A percentile compares a stretch with the other conserved stretches of the same genome.
These are phyloP conservation scores for Petrocephalus zakoni DNA, from an alignment of 2,113 vertebrate genomes.

Conservation along the genomic window DNA sequence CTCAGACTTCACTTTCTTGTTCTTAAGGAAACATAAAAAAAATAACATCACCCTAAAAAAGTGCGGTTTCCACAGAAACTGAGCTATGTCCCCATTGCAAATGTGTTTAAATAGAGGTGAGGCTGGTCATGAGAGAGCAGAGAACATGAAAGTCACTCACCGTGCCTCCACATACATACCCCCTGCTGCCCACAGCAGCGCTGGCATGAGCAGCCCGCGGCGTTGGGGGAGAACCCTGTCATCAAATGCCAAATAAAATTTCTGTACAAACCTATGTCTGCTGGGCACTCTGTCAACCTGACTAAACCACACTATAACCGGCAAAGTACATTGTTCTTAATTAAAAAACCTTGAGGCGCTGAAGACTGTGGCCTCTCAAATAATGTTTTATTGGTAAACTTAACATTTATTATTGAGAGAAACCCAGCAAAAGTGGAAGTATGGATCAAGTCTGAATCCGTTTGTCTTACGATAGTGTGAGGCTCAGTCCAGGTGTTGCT, in stretches of 20 bases:
- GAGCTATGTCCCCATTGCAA: not conserved
- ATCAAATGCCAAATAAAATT: slow-evolving; percentile 31
- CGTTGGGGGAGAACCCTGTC: slow-evolving; percentile 74
- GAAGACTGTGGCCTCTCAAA: not conserved
- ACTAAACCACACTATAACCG: not conserved
- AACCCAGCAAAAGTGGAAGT: not conserved
- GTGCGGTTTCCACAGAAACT: not conserved
- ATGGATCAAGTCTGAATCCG: not conserved
- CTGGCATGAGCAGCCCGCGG: slow-evolving; percentile 84
- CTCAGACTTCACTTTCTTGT: not conserved
- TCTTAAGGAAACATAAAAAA: not conserved
- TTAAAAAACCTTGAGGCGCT: not conserved
- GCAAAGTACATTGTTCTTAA: not conserved
- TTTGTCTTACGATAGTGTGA: slow-evolving; percentile 67
- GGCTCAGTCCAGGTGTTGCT: slow-evolving; percentile 75
- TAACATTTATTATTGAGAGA: not conserved
- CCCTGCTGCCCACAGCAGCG: slow-evolving; percentile 71
- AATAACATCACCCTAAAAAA: not conserved
- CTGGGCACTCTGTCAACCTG: not conserved
- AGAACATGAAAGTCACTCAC: not conserved
- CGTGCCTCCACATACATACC: slow-evolving; percentile 81
- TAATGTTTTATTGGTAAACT: not conserved
- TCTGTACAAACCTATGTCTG: not conserved
- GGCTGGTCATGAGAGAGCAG: not conserved
- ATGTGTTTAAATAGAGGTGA: not conserved